A percentile compares a stretch with the other conserved stretches of the same genome.
Evolutionary conservation across 2,888 invertebrate species (phyloP).

Genomic region (Gisinianus flammeolus): DNA sequence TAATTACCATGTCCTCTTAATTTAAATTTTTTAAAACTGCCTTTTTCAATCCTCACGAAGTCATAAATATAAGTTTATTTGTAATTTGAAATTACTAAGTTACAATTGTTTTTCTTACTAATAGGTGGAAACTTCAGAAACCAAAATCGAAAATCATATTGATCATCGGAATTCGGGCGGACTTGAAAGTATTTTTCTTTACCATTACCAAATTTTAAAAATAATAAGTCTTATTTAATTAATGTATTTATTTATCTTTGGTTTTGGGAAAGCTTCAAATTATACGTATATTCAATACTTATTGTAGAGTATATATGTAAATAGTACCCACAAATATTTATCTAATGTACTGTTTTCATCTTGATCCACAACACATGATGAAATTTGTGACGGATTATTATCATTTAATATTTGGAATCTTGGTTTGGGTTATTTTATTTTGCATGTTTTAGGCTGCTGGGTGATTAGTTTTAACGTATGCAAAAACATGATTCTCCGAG

Average conservation of each 20-base stretch:
- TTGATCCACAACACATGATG: too few relatives aligned
- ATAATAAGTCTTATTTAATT: not conserved
- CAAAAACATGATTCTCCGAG: conserved; percentile 57
- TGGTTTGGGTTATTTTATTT: conserved; percentile 47
- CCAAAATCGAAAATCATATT: conserved; percentile 51
- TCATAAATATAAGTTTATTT: not conserved
- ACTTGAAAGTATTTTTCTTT: conserved; percentile 51
- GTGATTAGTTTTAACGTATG: conserved; percentile 53
- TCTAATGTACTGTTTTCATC: too few relatives aligned
- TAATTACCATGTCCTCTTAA: too few relatives aligned
- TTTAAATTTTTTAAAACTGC: too few relatives aligned
- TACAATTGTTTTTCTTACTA: not conserved
- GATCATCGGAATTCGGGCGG: conserved; percentile 48
- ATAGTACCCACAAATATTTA: conserved; percentile 5
- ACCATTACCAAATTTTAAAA: not conserved
- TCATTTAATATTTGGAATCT: not conserved
- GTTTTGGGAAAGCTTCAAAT: not conserved
- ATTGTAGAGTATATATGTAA: too few relatives aligned
- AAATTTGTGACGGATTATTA: not conserved
- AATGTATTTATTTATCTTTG: not conserved
- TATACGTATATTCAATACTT: too few relatives aligned
- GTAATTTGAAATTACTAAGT: not conserved
- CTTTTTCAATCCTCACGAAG: too few relatives aligned
- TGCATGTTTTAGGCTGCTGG: conserved; percentile 53
- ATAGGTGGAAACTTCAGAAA: conserved; percentile 38